Evolutionary conservation across 1,140 invertebrate genomes (phyloP), one percentile per base, ranked within the genome.

Genomic region (Phocides pigmalion): DNA sequence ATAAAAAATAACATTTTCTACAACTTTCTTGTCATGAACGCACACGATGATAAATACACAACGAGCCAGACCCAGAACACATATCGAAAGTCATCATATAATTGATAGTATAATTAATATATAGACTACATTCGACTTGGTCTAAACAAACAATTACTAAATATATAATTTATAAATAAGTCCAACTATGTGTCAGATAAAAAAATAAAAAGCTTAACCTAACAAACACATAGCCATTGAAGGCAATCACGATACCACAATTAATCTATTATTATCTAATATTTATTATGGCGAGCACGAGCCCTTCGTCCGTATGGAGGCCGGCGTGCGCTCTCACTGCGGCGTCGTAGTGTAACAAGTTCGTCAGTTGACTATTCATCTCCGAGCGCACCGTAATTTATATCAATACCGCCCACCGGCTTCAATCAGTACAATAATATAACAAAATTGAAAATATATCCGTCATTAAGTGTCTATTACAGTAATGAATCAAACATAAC

Each of bases 261-360:
- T 39, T 39, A 39, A 39, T 5, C n/a, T n/a, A 14, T 11, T n/a
- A 35, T 0, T 8, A 8, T 28, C 3, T 4, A 35, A n/a, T 35
- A 11, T 35, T 35, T 12, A 35, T 35, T 9, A 35, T n/a, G n/a
- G 32, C 32, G 32, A 35, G 32, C 32, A 35, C 32, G 32, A n/a
- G 32, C 32, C 32, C 32, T 35, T 35, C 11, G n/a, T 35, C n/a
- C 8, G 32, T 35, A 12, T n/a, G 32, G 32, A 35, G n/a, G 32
- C 3, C 32, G 32, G 9, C 42, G n/a, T 20, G n/a, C 11, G 17
- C 44, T 47, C 25, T 47, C 44, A 47, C 44, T 12, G 20, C 11
- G 17, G 42, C 42, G n/a, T n/a, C n/a, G n/a, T n/a, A n/a, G n/a
- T 46, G n/a, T n/a, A 47, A 47, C 44, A 46, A 46, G n/a, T 47